Evolutionary conservation across 2,888 invertebrate species (phyloP).

Genomic region (Sphaerolaimus hirsutus): DNA sequence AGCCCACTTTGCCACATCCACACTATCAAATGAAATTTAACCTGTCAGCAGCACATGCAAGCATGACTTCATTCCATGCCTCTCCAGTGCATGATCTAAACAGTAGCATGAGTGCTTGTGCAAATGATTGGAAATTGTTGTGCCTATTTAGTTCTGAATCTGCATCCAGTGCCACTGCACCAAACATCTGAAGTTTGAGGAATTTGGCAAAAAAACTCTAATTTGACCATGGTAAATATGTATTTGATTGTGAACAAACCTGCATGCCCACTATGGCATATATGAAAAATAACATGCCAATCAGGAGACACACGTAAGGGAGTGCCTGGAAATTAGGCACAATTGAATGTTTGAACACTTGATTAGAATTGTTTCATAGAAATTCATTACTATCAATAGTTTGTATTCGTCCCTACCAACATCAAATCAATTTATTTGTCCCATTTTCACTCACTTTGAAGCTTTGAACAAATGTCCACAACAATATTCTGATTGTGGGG

Average conservation of each 20-base stretch:
- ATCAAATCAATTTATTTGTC: too few relatives aligned
- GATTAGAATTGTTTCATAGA: too few relatives aligned
- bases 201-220: too few relatives aligned
- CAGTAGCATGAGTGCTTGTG: constrained; percentile 73
- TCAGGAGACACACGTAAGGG: constrained; percentile 82
- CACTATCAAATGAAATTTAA: too few relatives aligned
- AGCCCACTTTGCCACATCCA: too few relatives aligned
- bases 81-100: constrained; percentile 68
- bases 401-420: too few relatives aligned
- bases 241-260: too few relatives aligned
- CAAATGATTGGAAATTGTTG: constrained; percentile 91
- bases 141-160: constrained; percentile 61
- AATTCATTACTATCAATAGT: too few relatives aligned
- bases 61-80: constrained; percentile 97
- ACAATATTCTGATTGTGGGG: constrained; percentile 85
- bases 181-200: constrained; percentile 77
- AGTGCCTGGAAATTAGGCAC: constrained; percentile 60
- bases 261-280: constrained; percentile 69
- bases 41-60: constrained; percentile 79
- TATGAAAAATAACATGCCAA: constrained; percentile 90
- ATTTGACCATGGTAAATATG: too few relatives aligned
- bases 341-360: too few relatives aligned
- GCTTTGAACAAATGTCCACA: constrained; percentile 98
- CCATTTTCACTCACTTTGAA: constrained; percentile 57
- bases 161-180: constrained; percentile 52